Evolutionary conservation across 2,888 invertebrate species (phyloP), one percentile per base, ranked within the genome.

Genomic region (Drosophila basisetae): DNA sequence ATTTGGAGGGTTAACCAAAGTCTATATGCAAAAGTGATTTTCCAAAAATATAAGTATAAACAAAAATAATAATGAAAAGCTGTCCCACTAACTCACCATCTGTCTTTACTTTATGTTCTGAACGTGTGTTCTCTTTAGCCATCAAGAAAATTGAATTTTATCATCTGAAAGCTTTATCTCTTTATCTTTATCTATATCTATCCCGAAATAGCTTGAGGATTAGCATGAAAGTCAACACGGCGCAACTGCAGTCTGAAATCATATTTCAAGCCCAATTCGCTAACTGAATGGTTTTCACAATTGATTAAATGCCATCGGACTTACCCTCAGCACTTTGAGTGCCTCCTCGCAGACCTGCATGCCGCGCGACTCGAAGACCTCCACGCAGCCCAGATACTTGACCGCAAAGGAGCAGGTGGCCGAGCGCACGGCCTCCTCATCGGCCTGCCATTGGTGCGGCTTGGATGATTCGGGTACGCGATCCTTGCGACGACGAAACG

Each of bases 301-400:
- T 41, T 35, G 16, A 60, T 22, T 25, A 13, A 9, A 37, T 31
- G 1, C 3, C 5, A 35, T 33, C 54, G 1, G 11, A 94, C 96
- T 95, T 94, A 98, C 98, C 95, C 98, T 96, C 77, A 99, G 95
- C 81, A 98, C 97, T 95, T 99, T 99, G 76, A 99, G 95, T 60
- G 99, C 99, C 94, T 99, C 99, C 94, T 99, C 99, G 94, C 99
- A 99, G 73, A 99, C 98, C 94, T 99, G 98, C 99, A 99, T 99
- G 59, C 99, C 99, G 92, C 99, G 95, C 11, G 99, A 99, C 94
- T 99, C 99, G 94, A 98, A 99, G 47, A 99, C 99, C 94, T 99
- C 99, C 56, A 99, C 98, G 94, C 99, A 99, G 80, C 99, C 99
- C 92, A 99, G 95, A 94, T 99, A 99, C 95, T 99, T 99, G 86